These are phyloP conservation scores for Megalops atlanticus DNA, from an alignment of 2,113 vertebrate genomes.

Conservation along the genomic window DNA sequence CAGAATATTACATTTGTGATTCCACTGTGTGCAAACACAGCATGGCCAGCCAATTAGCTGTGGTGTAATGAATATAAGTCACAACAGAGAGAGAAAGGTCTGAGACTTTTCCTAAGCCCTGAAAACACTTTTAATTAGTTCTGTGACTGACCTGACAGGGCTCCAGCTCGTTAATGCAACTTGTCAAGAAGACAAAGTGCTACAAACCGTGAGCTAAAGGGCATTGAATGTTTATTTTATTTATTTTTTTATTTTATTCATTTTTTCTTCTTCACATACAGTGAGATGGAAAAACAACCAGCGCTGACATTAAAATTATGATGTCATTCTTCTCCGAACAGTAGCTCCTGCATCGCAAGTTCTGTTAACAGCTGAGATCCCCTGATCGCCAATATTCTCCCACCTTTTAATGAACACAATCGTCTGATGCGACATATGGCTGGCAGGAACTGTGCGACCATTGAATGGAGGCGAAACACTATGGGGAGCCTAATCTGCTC, in stretches of 20 bases:
- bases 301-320: not conserved
- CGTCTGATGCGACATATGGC: not conserved
- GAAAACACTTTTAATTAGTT: slow-evolving; percentile 30
- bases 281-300: not conserved
- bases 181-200: slow-evolving; percentile 12
- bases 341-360: not conserved
- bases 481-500: not conserved
- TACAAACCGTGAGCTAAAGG: slow-evolving; percentile 1
- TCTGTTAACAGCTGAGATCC: not conserved
- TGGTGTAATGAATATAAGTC: slow-evolving; percentile 13
- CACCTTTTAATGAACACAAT: not conserved
- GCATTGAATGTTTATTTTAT: not conserved
- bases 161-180: slow-evolving; percentile 13
- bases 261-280: not conserved
- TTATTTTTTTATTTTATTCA: not conserved
- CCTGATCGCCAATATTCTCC: no score
- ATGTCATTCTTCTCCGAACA: not conserved
- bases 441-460: not conserved
- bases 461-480: not conserved
- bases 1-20: not conserved
- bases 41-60: slow-evolving; percentile 19
- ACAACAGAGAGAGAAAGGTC: slow-evolving; percentile 13
- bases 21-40: not conserved
- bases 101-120: slow-evolving; percentile 10
- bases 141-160: slow-evolving; percentile 13